Conservation (phyloP, 2,113 vertebrate species). For the Plectropomus leopardus region DNA sequence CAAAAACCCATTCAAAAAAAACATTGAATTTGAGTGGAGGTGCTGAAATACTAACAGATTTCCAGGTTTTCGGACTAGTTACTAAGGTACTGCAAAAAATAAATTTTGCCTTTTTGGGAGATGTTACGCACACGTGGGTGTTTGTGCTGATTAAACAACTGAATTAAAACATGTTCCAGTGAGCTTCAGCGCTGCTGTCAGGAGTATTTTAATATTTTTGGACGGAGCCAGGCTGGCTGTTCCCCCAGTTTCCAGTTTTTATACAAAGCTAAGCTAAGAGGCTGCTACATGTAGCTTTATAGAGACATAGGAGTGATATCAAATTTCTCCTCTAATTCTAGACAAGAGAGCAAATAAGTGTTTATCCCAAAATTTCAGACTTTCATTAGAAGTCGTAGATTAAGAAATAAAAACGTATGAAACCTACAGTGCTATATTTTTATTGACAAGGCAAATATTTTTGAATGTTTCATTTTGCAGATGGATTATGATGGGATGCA, state of each 20-base stretch:
- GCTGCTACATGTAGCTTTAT: not conserved
- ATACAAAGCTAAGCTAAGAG: slow-evolving; percentile 3
- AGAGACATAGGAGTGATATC: not conserved
- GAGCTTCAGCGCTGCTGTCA: not conserved
- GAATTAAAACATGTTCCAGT: not conserved
- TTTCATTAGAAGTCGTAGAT: slow-evolving; percentile 22
- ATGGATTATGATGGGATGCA: slow-evolving; percentile 48
- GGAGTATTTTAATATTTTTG: not conserved
- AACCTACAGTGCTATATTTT: slow-evolving; percentile 67
- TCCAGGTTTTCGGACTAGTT: no score
- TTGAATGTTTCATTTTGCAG: slow-evolving; percentile 49
- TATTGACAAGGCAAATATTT: slow-evolving; percentile 57
- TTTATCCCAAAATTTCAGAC: slow-evolving; percentile 4
- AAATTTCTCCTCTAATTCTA: not conserved
- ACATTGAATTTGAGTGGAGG: no score
- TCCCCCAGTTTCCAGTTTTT: not conserved
- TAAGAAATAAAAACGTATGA: slow-evolving; percentile 1
- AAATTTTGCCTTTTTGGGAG: not conserved
- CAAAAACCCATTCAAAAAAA: no score
- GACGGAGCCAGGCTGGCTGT: not conserved
- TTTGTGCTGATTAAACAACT: not conserved
- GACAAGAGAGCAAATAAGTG: not conserved
- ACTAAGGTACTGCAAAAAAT: no score
- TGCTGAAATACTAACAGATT: no score
- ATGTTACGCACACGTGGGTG: not conserved